Evolutionary conservation across 2,113 vertebrate species (phyloP), one percentile per base, ranked within the genome.

Genomic region (Plecturocebus donacophilus): DNA sequence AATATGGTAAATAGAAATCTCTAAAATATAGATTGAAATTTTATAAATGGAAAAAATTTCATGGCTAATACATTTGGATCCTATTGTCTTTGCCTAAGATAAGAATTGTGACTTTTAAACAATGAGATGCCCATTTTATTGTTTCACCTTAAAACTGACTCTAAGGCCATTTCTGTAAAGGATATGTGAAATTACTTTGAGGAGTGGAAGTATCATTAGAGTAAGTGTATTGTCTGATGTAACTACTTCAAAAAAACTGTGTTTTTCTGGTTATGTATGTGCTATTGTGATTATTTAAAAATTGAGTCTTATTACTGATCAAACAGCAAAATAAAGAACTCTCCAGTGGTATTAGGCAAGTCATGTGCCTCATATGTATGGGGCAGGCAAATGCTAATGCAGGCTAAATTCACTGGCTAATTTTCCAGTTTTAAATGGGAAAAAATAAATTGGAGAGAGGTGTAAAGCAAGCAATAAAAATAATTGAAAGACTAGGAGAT

Each of bases 401-500:
- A 40, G 21, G 54, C 20, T 84, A 42, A 58, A 85, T 42, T 85
- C 90, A 56, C 49, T 54, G 84, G 70, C 73, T 93, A 85, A 88
- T 96, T 97, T 96, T 52, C 87, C 23, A 45, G 76, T 81, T 96
- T 96, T 90, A 97, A 96, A 94, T 58, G 42, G 49, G 25, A 58
- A 49, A 83, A 91, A 90, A 47, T 77, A 96, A 92, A 95, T 85
- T 85, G 49, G 38, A 94, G 27, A 73, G 30, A 94, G 19, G 8
- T 86, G 21, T 52, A 82, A 58, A 94, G 25, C 66, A 32, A 90
- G 66, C 91, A 91, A 91, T 86, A 92, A 92, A 96, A 96, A 85
- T 95, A 95, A 97, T 95, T 97, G 93, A 95, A 97, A 95, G 95
- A 84, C 75, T 66, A 66, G n/a, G 8, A 81, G 42, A 92, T 52